Conservation (phyloP, 2,888 invertebrate genomes). For the Listrodromus nycthemerus region DNA sequence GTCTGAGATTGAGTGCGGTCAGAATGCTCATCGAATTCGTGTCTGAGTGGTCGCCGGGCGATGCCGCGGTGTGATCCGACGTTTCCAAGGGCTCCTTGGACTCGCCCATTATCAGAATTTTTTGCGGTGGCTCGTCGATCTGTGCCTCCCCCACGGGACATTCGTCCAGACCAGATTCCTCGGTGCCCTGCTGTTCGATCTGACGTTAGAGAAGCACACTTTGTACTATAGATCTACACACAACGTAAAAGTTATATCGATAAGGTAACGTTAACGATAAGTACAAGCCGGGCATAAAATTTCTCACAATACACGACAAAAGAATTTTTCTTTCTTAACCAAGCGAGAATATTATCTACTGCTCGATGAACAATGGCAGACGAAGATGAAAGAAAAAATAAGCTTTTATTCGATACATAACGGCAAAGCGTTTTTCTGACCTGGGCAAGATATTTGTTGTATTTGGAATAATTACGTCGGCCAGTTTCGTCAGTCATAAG, state of each 20-base stretch:
- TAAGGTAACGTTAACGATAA: background rate
- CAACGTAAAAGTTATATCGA: background rate
- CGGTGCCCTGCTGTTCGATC: slow-evolving; percentile 72
- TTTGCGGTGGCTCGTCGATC: slow-evolving; percentile 75
- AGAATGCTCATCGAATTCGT: slow-evolving; percentile 69
- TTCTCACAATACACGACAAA: background rate
- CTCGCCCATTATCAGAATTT: slow-evolving; percentile 74
- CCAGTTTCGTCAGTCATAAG: slow-evolving; percentile 97
- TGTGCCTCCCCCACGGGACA: slow-evolving; percentile 68
- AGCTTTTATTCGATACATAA: slow-evolving; percentile 46
- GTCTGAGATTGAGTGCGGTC: slow-evolving; percentile 78
- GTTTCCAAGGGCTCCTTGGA: slow-evolving; percentile 71
- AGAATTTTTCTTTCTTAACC: background rate
- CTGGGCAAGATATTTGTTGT: slow-evolving; percentile 94
- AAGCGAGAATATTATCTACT: too few relatives aligned
- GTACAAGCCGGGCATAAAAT: background rate
- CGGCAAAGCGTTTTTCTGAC: slow-evolving; percentile 84
- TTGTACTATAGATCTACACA: background rate
- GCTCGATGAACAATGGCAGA: background rate
- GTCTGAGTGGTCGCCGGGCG: slow-evolving; percentile 67
- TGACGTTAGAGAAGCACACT: slow-evolving; percentile 40
- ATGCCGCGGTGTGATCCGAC: slow-evolving; percentile 73
- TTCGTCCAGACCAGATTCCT: slow-evolving; percentile 77
- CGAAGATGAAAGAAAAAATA: background rate
- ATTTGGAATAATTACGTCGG: slow-evolving; percentile 95